phyloP scores from a whole-genome alignment of 2,797 vertebrate genomes.

The Vireo griseus region DNA sequence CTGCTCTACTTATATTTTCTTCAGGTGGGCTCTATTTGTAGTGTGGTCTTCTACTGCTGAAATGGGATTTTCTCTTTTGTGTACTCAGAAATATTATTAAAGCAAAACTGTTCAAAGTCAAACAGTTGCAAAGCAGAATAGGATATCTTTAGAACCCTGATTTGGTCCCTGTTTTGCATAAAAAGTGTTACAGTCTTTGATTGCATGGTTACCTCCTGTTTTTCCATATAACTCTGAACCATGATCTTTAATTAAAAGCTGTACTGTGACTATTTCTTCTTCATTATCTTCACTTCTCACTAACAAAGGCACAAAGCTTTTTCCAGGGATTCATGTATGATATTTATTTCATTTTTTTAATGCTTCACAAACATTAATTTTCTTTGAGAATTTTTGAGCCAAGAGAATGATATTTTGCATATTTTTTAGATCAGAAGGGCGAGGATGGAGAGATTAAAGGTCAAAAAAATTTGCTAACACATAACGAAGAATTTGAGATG shows the following conservation, averaged over 20 bases:
- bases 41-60: background rate
- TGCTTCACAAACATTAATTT: background rate
- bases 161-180: background rate
- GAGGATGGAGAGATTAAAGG: background rate
- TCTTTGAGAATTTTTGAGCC: background rate
- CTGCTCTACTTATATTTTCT: background rate
- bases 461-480: background rate
- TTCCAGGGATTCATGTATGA: background rate
- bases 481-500: background rate
- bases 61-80: background rate
- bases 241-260: background rate
- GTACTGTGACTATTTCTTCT: background rate
- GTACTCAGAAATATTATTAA: background rate
- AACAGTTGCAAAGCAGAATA: background rate
- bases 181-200: background rate
- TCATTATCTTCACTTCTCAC: background rate
- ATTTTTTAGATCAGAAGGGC: background rate
- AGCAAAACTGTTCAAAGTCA: background rate
- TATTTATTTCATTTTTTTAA: background rate
- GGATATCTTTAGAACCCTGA: background rate
- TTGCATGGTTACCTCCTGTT: fast-evolving
- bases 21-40: background rate
- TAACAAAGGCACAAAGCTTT: background rate
- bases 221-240: background rate
- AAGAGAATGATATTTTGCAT: background rate